Evolutionary conservation across 2,888 invertebrate species (phyloP), one percentile per base, ranked within the genome.

Genomic region (Ametastegia equiseti): DNA sequence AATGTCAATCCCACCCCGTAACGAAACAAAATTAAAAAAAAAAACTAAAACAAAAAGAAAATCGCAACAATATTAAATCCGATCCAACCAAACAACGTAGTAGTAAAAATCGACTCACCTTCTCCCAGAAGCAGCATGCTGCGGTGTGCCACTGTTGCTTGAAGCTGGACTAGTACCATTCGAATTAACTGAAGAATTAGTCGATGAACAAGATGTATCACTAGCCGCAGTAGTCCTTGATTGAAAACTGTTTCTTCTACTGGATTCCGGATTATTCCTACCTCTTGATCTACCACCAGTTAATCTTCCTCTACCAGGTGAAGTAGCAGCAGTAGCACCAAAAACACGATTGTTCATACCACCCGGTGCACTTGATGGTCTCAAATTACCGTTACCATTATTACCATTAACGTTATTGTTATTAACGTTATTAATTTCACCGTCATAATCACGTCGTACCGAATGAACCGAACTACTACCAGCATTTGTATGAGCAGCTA

Each of bases 311-410:
- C 79, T 79, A 23, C 81, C 73, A 5, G 82, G 81, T 15, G 82
- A 67, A 33, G 71, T 50, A 13, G 84, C 57, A 1, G 39, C 80
- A 79, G 81, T 83, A 80, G 84, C 81, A 84, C 83, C 85, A 81
- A 39, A 85, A 83, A 69, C 87, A 80, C 81, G n/a, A n/a, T n/a
- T 91, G 85, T 77, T 54, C 23, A 23, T 54, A 54, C 19, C 91
- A 89, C 39, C 39, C 1, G 92, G 91, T 1, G 92, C 91, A 87
- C 91, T 92, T 67, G 91, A 88, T 6, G 92, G 92, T 79, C 92
- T 88, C 47, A 83, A 85, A 67, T 80, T 75, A 33, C 81, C 77
- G 13, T 45, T 73, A 45, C 79, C 67, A 69, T 69, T 81, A 82
- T 50, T 78, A 27, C 57, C 33, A 63, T 47, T 81, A 67, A 63